Evolutionary conservation across 2,113 vertebrate genomes (phyloP), one percentile per base, ranked within the genome.

Genomic region (Sardina pilchardus): DNA sequence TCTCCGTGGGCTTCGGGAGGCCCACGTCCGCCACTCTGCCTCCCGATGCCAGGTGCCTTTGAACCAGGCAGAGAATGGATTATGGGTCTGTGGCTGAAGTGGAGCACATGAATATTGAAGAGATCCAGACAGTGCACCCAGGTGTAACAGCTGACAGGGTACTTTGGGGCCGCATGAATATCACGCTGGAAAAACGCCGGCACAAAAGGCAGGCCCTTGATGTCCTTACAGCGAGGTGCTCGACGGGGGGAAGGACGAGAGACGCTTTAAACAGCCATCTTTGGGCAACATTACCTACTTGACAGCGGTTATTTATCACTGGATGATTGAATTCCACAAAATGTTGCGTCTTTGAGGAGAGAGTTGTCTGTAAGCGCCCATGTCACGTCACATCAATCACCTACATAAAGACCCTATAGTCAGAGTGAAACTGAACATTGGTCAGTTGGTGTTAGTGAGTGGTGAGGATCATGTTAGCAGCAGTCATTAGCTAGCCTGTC

Each of bases 71-170:
- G 71, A 30, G 71, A 36, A 34, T 78, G 71, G 71, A 78, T 78
- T 36, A 34, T 36, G 26, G 71, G 30, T 16, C 34, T 10, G 6
- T 34, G 71, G 71, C 14, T 34, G 34, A 78, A 78, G 16, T 78
- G 71, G 30, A 34, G 30, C 71, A 3, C 71, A 78, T 78, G 14
- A 78, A 78, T 78, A 78, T 78, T 78, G 71, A 78, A 78, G 30
- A 78, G 71, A 34, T 78, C 71, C 71, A 78, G 71, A 36, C 71
- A 78, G 71, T 17, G 71, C 30, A 16, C 10, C 71, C 71, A 78
- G 71, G 71, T 78, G 71, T 78, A 78, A 78, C 71, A 78, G 71
- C 71, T 78, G 71, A 78, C 71, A 78, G 71, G 71, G 34, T 78
- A 14, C 71, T 78, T 59, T 78, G 26, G 26, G 14, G 71, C 71